Evolutionary conservation across 2,113 vertebrate genomes (phyloP).

Genomic region (Oostethus manadensis): DNA sequence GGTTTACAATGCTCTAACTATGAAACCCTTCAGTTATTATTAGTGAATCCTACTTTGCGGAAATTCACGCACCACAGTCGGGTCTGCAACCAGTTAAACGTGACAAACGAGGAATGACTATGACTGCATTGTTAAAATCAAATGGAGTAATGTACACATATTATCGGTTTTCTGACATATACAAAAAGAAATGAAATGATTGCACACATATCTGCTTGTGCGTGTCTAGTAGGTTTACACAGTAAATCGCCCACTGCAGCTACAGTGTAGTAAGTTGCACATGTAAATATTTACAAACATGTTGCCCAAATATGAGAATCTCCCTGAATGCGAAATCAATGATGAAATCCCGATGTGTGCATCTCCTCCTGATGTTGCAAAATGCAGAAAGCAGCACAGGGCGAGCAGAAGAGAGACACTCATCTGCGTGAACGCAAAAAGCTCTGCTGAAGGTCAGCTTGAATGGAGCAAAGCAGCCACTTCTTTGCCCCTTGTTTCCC

Average conservation of each 20-base stretch:
- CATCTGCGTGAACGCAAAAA: conserved; percentile 28
- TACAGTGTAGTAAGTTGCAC: conserved; percentile 54
- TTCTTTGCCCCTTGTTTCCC: conserved; percentile 33
- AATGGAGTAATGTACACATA: too few relatives aligned
- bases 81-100: too few relatives aligned
- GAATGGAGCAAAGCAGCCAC: conserved; percentile 23
- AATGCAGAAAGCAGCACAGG: background rate
- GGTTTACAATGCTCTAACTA: too few relatives aligned
- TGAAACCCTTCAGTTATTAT: too few relatives aligned
- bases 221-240: conserved; percentile 49
- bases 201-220: background rate
- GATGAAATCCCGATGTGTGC: conserved; percentile 42
- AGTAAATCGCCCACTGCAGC: conserved; percentile 46
- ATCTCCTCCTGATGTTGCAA: background rate
- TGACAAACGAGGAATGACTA: too few relatives aligned
- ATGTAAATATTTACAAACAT: conserved; percentile 41
- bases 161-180: too few relatives aligned
- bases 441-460: conserved; percentile 45
- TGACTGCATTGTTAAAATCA: too few relatives aligned
- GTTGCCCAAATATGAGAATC: conserved; percentile 44
- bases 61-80: too few relatives aligned
- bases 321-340: conserved; percentile 50
- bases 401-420: background rate
- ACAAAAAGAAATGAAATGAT: background rate
- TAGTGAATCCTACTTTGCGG: too few relatives aligned